Conservation (phyloP, 2,113 vertebrate genomes). For the Lophotis ruficrista region DNA sequence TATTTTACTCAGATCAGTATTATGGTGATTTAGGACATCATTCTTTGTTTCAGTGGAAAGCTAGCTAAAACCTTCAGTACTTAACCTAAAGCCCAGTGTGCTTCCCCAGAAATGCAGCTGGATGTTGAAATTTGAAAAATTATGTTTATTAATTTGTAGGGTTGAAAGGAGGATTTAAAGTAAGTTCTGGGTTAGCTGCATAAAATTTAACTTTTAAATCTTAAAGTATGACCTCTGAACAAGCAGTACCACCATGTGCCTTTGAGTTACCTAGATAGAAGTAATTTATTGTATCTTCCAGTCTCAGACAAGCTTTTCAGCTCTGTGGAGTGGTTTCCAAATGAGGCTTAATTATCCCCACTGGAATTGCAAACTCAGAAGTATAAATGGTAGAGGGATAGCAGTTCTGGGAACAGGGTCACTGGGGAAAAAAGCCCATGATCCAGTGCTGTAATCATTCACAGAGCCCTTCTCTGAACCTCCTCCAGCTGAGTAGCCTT, state of each 20-base stretch:
- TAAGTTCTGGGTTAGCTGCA: neutral
- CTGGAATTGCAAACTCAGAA: neutral
- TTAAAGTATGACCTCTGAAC: neutral
- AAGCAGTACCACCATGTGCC: neutral
- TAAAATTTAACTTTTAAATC: neutral
- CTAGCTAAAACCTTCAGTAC: neutral
- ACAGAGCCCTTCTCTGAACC: neutral
- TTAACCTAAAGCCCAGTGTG: neutral
- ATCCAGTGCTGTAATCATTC: neutral
- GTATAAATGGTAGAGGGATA: neutral
- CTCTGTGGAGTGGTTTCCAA: neutral
- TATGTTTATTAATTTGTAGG: neutral
- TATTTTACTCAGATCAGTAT: neutral
- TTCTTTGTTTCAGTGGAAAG: neutral
- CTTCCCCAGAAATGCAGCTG: neutral
- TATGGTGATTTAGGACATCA: neutral
- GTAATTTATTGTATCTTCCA: neutral
- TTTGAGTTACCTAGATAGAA: neutral
- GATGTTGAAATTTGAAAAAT: neutral
- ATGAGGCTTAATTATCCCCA: neutral
- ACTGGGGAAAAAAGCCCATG: neutral
- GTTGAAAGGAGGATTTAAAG: neutral
- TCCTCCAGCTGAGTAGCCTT: neutral
- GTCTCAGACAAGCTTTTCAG: neutral
- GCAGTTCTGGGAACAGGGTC: neutral